Evolutionary conservation across 2,888 invertebrate species (phyloP).

Genomic region (Xanthostigma xanthostigma): DNA sequence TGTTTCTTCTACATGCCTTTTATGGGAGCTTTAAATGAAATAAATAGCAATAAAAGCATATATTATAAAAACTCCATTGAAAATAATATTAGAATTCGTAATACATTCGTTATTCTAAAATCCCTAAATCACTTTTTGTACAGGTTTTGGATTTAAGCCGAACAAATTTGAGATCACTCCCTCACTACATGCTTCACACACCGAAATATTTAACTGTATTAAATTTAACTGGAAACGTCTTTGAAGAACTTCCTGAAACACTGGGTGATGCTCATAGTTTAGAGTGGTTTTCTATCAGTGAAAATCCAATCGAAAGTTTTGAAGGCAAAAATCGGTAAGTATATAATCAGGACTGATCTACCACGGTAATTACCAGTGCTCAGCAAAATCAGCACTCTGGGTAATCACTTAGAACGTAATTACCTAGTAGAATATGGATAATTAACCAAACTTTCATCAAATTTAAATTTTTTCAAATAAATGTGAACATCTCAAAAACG

Average conservation of each 20-base stretch:
- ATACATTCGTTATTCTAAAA: not conserved
- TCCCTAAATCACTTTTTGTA: conserved; percentile 9
- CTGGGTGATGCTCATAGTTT: conserved; percentile 43
- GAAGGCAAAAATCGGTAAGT: conserved; percentile 18
- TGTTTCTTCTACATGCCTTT: too few relatives aligned
- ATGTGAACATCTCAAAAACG: too few relatives aligned
- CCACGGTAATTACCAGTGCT: too few relatives aligned
- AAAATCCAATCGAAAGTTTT: conserved; percentile 44
- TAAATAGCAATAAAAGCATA: too few relatives aligned
- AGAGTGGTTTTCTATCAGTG: conserved; percentile 46
- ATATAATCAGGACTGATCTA: not conserved
- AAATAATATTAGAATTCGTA: too few relatives aligned
- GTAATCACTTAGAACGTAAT: too few relatives aligned
- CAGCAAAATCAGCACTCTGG: too few relatives aligned
- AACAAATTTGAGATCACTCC: conserved; percentile 44
- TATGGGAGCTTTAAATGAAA: too few relatives aligned
- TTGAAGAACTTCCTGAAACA: conserved; percentile 39
- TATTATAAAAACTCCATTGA: too few relatives aligned
- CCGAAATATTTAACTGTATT: conserved; percentile 47
- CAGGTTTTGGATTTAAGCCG: conserved; percentile 54
- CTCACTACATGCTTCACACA: conserved; percentile 50
- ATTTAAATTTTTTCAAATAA: too few relatives aligned
- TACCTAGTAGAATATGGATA: not conserved
- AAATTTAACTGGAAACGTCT: conserved; percentile 48
- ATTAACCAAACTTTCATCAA: not conserved